Base-by-base conservation (phyloP, 1,140 invertebrate species). In the Temnothorax curvispinosus region DNA sequence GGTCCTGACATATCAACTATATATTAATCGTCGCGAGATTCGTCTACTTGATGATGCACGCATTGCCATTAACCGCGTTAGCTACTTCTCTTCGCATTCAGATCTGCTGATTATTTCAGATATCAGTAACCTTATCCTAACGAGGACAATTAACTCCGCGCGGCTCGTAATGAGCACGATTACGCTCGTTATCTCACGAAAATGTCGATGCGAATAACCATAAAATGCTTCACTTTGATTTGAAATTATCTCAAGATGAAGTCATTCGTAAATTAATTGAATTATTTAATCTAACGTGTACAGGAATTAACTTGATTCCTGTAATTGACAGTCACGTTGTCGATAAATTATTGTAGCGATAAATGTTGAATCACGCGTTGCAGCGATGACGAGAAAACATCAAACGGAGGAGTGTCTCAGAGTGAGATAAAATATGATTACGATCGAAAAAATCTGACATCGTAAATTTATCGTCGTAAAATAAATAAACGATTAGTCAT, bases 401-500 rank as follows among this genome's bases (percentile, higher is more conserved):
- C 18, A 69, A 71, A 67, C n/a, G 44, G 32, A 56, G 38, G 64
- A 81, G 32, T 69, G 64, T 44, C 35, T 71, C 41, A 3, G 47
- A 32, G 8, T 54, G 64, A 81, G n/a, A 18, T 81, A 69, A 78
- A 64, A 52, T 69, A 38, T 35, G 77, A 80, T 80, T 80, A 41
- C 21, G 47, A 78, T 65, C 44, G 47, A 5, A 18, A 54, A 47
- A 21, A 13, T 56, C 18, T 3, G 15, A 21, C 13, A 41, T 1
- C 13, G 2, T 81, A 9, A 69, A 5, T 81, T 69, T 56, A 67
- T 69, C 77, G 9, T 67, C 47, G 13, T 13, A 54, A 54, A 80
- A 69, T 81, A 81, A 81, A 69, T 69, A 54, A 81, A 44, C 38
- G 64, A 81, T 81, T 71, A 56, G 38, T 81, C 47, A 81, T 32